phyloP scores from a whole-genome alignment of 2,113 vertebrate species.

The Glaucidium brasilianum region DNA sequence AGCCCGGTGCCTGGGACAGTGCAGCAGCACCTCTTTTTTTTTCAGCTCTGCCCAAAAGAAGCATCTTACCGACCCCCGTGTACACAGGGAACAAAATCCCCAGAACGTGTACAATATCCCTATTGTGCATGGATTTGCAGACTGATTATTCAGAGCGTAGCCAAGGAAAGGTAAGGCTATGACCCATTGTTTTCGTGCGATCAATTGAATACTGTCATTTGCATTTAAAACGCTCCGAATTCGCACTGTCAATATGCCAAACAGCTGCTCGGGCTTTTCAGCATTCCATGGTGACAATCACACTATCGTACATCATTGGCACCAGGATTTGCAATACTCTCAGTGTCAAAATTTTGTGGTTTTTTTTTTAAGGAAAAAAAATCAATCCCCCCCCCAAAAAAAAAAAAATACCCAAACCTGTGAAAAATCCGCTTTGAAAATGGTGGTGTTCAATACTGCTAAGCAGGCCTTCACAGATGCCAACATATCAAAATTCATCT shows the following conservation, averaged over 20 bases:
- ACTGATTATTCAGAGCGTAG: slow-evolving; percentile 52
- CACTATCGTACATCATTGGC: slow-evolving; percentile 74
- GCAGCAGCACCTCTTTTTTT: neutral
- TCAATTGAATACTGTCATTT: slow-evolving; percentile 75
- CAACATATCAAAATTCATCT: slow-evolving; percentile 66
- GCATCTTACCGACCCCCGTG: neutral
- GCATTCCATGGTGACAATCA: slow-evolving; percentile 78
- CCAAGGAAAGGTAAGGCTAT: slow-evolving; percentile 54
- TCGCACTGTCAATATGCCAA: slow-evolving; percentile 75
- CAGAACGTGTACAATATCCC: slow-evolving; percentile 40
- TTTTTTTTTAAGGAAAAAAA: slow-evolving; percentile 25
- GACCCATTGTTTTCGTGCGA: slow-evolving; percentile 57
- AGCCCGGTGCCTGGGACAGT: neutral
- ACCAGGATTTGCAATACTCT: slow-evolving; percentile 78
- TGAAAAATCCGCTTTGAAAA: slow-evolving; percentile 70
- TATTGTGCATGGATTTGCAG: slow-evolving; percentile 56
- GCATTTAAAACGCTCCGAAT: slow-evolving; percentile 75
- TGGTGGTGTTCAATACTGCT: slow-evolving; percentile 51
- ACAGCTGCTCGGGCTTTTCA: slow-evolving; percentile 81
- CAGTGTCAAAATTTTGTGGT: slow-evolving; percentile 71
- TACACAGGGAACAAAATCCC: slow-evolving; percentile 15
- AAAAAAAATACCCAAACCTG: slow-evolving; percentile 63
- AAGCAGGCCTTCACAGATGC: slow-evolving; percentile 69
- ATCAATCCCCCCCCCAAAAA: neutral
- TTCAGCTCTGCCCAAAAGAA: neutral